Conservation (phyloP, 2,113 vertebrate species). For the Thermophis baileyi region DNA sequence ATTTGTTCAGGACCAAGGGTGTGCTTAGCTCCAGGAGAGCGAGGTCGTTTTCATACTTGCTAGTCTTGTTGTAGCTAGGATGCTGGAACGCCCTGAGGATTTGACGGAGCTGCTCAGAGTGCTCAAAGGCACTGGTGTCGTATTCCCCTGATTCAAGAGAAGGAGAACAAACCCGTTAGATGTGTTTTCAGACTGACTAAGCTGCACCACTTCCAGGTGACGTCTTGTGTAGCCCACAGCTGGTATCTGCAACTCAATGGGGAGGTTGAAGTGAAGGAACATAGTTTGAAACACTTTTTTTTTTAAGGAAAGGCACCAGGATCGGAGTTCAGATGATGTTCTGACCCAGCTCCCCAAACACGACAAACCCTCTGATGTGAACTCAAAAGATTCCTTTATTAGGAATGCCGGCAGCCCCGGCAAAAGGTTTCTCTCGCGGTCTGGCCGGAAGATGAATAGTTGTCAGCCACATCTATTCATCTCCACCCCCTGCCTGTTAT, state of each 20-base stretch:
- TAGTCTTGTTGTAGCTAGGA: slow-evolving; percentile 69
- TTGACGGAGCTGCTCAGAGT: slow-evolving; percentile 69
- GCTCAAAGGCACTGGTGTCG: slow-evolving; percentile 59
- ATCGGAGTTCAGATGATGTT: neutral
- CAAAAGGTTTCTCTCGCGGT: too few species aligned
- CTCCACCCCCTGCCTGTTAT: too few species aligned
- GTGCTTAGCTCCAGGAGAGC: slow-evolving; percentile 76
- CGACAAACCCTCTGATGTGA: too few species aligned
- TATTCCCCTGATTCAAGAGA: slow-evolving; percentile 75
- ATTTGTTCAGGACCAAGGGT: slow-evolving; percentile 69
- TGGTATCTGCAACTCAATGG: neutral
- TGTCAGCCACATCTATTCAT: too few species aligned
- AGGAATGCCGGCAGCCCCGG: too few species aligned
- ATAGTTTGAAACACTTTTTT: neutral
- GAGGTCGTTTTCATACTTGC: slow-evolving; percentile 80
- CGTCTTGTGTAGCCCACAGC: neutral
- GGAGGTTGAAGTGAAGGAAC: neutral
- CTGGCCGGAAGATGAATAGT: too few species aligned
- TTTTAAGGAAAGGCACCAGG: neutral
- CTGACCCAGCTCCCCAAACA: too few species aligned
- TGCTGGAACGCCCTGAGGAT: slow-evolving; percentile 69
- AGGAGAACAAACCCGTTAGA: neutral
- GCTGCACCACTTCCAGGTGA: neutral
- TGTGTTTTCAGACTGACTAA: neutral
- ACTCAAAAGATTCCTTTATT: too few species aligned